Evolutionary conservation across 2,888 invertebrate species (phyloP).

Genomic region (Leptura quadrifasciata): DNA sequence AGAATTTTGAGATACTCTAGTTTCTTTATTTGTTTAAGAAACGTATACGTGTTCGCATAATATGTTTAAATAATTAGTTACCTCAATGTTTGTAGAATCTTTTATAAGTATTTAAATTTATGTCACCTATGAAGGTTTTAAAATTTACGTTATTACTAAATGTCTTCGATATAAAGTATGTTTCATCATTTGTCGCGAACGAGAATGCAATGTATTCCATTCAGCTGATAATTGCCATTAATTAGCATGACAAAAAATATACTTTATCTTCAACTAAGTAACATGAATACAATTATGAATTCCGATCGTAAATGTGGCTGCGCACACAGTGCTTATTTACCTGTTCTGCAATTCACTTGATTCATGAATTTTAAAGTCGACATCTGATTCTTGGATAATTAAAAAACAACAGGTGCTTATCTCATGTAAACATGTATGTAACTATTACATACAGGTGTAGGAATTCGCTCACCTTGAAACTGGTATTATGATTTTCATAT

Average conservation of each 20-base stretch:
- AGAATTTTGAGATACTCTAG: no score
- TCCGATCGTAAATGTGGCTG: neutral
- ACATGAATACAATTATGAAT: neutral
- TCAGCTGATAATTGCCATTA: neutral
- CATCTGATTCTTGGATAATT: conserved; percentile 4
- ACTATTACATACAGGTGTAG: neutral
- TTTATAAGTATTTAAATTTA: no score
- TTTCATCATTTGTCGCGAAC: neutral
- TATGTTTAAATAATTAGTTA: no score
- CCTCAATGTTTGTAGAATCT: no score
- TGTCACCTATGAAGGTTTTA: no score
- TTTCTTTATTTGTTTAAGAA: no score
- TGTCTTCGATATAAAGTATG: neutral
- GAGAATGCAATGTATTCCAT: neutral
- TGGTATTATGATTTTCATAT: conserved; percentile 3
- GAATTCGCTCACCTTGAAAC: neutral
- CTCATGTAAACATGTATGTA: neutral
- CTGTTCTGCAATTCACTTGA: neutral
- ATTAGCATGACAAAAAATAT: neutral
- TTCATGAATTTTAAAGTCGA: conserved; percentile 3
- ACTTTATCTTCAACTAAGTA: neutral
- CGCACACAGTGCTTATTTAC: neutral
- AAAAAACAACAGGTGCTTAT: conserved; percentile 7
- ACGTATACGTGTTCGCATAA: no score
- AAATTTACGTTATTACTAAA: no score